Evolutionary conservation across 2,888 invertebrate genomes (phyloP).

Genomic region (Callyntrura guangdongensis): DNA sequence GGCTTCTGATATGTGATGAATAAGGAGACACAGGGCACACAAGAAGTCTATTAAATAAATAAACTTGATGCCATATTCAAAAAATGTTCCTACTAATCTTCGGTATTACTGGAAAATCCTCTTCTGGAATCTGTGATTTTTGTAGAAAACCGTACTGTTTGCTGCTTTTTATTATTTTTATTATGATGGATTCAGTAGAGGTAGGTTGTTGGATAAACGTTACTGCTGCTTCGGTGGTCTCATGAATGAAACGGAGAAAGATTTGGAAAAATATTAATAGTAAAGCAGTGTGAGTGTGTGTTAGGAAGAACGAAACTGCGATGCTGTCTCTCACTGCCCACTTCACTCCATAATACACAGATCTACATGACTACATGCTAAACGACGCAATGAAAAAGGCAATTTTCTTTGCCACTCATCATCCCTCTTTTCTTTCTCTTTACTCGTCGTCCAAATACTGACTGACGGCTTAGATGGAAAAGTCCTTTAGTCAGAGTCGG

Average conservation of each 20-base stretch:
- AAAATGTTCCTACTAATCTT: constrained; percentile 35
- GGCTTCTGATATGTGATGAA: constrained; percentile 30
- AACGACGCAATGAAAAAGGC: constrained; percentile 2
- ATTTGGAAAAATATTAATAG: constrained; percentile 30
- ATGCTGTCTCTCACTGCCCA: constrained; percentile 56
- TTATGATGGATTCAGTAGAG: constrained; percentile 42
- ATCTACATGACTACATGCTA: neutral
- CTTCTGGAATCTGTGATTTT: constrained; percentile 20
- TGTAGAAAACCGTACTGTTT: too few relatives aligned
- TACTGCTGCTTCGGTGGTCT: constrained; percentile 68
- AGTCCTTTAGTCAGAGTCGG: constrained; percentile 54
- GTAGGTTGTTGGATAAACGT: constrained; percentile 1
- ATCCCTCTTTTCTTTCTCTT: too few relatives aligned
- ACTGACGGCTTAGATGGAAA: constrained; percentile 66
- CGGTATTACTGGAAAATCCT: constrained; percentile 52
- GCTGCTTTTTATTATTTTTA: constrained; percentile 29
- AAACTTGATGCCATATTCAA: constrained; percentile 24
- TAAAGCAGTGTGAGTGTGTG: constrained; percentile 1
- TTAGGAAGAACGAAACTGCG: too few relatives aligned
- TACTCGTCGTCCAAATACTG: constrained; percentile 69
- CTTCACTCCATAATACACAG: neutral
- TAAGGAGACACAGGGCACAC: neutral
- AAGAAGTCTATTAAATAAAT: constrained; percentile 39
- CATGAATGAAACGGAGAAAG: constrained; percentile 57
- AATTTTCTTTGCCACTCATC: too few relatives aligned